Evolutionary conservation across 2,888 invertebrate species (phyloP), one percentile per base, ranked within the genome.

Genomic region (Vandiemenella viatica): DNA sequence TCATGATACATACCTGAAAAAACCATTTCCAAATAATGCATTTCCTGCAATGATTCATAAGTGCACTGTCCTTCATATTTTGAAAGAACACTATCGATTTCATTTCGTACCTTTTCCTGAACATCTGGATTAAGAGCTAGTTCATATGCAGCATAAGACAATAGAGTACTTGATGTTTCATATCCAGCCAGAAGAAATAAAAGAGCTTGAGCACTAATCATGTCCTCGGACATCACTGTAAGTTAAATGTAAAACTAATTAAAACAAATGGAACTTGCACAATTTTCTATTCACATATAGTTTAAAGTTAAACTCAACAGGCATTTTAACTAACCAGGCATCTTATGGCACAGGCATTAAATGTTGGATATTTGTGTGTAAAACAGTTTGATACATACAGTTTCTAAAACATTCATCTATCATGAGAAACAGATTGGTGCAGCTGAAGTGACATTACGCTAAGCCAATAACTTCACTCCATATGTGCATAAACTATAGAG

Each of bases 171-270:
- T 0, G 76, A 74, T 0, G 77, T 77, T 58, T 78, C 77, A 56
- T 72, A 77, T 0, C 77, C 77, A 45, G 75, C 77, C 45, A 75
- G 61, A 2, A 77, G 69, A 61, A 78, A 77, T 2, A 77, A 60
- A 23, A 77, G 62, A 7, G 72, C 69, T 59, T 79, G 76, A 1
- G 75, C 75, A 52, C 73, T 70, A 19, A 74, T 67, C 3, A 72
- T 71, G 49, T 71, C 71, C 45, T 73, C 72, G 46, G 70, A 72
- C 55, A 75, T 58, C 55, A 66, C 73, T 72, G 58, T 21, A 42
- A 32, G n/a, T 32, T 13, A 32, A 32, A 32, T 32, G 32, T 32
- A 32, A 32, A 32, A 32, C n/a, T 32, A 32, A n/a, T n/a, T n/a
- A n/a, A n/a, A n/a, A n/a, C n/a, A n/a, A n/a, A n/a, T n/a, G n/a